phyloP scores from a whole-genome alignment of 2,113 vertebrate genomes.

The Grammomys dolichurus region DNA sequence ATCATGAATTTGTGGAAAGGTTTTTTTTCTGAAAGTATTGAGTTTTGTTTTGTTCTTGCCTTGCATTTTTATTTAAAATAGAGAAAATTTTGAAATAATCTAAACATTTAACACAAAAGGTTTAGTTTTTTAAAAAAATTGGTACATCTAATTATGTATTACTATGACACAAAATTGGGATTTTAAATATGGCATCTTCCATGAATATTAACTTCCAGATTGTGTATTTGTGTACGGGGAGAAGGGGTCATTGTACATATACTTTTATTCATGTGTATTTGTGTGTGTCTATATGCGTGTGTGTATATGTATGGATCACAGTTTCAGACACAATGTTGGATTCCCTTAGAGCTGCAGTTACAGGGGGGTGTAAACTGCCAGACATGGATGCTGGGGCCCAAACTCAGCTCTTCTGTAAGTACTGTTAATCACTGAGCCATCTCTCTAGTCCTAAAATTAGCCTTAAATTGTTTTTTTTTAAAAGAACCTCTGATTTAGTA shows the following conservation, averaged over 20 bases:
- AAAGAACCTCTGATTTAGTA: background rate
- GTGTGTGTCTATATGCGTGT: background rate
- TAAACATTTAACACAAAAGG: background rate
- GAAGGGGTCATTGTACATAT: too few species aligned
- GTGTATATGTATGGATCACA: background rate
- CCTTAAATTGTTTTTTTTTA: background rate
- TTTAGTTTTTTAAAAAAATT: background rate
- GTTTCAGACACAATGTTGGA: background rate
- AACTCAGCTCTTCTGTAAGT: background rate
- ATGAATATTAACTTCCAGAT: background rate
- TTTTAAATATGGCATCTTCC: background rate
- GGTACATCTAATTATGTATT: background rate
- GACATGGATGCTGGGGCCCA: background rate
- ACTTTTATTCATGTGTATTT: background rate
- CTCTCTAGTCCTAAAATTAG: background rate
- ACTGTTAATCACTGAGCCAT: background rate
- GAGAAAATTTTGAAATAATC: slow-evolving; percentile 34
- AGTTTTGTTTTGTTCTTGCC: too few species aligned
- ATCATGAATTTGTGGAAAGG: background rate
- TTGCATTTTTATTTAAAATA: slow-evolving; percentile 5
- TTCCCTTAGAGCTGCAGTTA: background rate
- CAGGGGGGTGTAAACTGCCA: too few species aligned
- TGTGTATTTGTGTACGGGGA: too few species aligned
- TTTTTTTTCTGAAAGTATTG: background rate
- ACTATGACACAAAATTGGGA: background rate